Conservation (phyloP, 2,888 invertebrate species). For the Sylvicola cinctus region DNA sequence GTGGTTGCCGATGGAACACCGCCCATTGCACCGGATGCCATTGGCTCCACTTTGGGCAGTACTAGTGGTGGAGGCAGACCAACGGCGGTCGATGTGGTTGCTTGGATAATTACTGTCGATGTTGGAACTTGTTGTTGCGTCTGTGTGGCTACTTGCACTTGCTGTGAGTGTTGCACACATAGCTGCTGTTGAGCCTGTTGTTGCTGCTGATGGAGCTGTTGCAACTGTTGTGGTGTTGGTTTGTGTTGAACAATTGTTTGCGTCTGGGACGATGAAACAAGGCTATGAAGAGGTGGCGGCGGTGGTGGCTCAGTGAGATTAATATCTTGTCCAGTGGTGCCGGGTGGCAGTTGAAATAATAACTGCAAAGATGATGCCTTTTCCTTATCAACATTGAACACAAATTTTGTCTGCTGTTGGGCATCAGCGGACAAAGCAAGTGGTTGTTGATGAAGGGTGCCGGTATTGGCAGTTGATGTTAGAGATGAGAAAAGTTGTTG, state of each 20-base stretch:
- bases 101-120: slow-evolving; percentile 6
- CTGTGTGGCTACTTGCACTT: slow-evolving; percentile 35
- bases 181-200: slow-evolving; percentile 3
- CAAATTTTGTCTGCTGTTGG: slow-evolving; percentile 21
- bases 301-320: slow-evolving; percentile 4
- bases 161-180: slow-evolving; percentile 10
- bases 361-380: slow-evolving; percentile 24
- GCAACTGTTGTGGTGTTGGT: slow-evolving; percentile 12
- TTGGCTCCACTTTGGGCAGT: slow-evolving; percentile 1
- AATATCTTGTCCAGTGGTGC: slow-evolving; percentile 1
- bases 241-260: slow-evolving; percentile 3
- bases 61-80: slow-evolving; percentile 10
- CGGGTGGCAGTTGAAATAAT: slow-evolving; percentile 21
- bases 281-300: not conserved
- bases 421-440: slow-evolving; percentile 12
- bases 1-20: not conserved
- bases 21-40: not conserved
- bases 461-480: slow-evolving; percentile 13
- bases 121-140: slow-evolving; percentile 26
- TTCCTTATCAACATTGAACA: slow-evolving; percentile 24
- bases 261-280: slow-evolving; percentile 1
- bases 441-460: not conserved
- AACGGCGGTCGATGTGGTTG: slow-evolving; percentile 9
- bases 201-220: slow-evolving; percentile 8
- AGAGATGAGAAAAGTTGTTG: slow-evolving; percentile 23